phyloP scores from a whole-genome alignment of 2,888 invertebrate species.

The Drosophila mulleri region DNA sequence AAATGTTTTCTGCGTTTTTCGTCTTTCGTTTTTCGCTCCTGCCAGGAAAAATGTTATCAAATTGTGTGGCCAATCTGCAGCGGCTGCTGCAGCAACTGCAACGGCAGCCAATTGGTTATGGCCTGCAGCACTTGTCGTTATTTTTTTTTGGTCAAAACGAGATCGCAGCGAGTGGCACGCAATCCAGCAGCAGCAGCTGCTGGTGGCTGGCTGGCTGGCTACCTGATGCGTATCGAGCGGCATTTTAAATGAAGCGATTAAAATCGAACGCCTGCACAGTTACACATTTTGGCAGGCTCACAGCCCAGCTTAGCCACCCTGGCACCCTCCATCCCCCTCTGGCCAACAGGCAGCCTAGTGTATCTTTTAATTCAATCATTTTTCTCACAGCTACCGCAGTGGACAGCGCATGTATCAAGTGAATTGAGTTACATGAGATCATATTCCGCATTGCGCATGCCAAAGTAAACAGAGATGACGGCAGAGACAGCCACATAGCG shows the following conservation, averaged over 20 bases:
- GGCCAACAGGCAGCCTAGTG: slow-evolving; percentile 16
- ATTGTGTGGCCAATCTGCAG: slow-evolving; percentile 53
- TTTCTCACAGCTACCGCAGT: slow-evolving; percentile 71
- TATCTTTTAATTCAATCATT: slow-evolving; percentile 76
- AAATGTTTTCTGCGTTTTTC: slow-evolving; percentile 50
- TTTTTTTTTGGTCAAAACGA: slow-evolving; percentile 67
- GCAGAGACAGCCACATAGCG: not conserved
- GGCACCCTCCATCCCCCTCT: not conserved
- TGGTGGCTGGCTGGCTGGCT: slow-evolving; percentile 45
- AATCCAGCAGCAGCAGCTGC: slow-evolving; percentile 45
- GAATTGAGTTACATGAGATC: slow-evolving; percentile 76
- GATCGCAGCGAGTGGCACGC: slow-evolving; percentile 79
- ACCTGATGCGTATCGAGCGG: slow-evolving; percentile 76
- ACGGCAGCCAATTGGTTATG: slow-evolving; percentile 60
- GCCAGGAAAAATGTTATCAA: slow-evolving; percentile 56
- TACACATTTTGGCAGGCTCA: slow-evolving; percentile 61
- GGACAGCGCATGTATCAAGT: slow-evolving; percentile 58
- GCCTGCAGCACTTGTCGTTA: slow-evolving; percentile 57
- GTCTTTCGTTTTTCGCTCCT: slow-evolving; percentile 33
- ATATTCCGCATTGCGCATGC: slow-evolving; percentile 53
- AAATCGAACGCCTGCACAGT: slow-evolving; percentile 78
- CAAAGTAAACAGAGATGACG: slow-evolving; percentile 20
- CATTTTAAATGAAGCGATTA: slow-evolving; percentile 83
- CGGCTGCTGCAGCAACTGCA: slow-evolving; percentile 29
- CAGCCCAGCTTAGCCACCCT: not conserved